phyloP scores from a whole-genome alignment of 2,888 invertebrate genomes.

The Agrotis clavis region DNA sequence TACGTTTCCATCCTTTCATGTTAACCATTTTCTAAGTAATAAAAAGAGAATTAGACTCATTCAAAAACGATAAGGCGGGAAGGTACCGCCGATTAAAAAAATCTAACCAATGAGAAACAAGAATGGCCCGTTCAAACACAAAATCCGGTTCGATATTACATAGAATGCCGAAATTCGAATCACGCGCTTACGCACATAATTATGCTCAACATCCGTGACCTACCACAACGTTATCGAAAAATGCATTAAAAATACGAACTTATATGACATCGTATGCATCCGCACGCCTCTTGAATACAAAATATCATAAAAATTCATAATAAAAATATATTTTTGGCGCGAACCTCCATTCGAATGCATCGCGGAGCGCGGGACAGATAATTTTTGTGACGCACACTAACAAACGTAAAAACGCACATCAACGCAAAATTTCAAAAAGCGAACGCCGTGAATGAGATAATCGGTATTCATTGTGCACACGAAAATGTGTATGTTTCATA shows the following conservation, averaged over 20 bases:
- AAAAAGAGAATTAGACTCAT: constrained; percentile 23
- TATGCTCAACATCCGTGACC: constrained; percentile 76
- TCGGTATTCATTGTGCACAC: constrained; percentile 89
- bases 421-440: constrained; percentile 83
- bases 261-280: constrained; percentile 66
- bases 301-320: constrained; percentile 80
- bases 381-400: constrained; percentile 85
- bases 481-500: constrained; percentile 80
- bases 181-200: constrained; percentile 74
- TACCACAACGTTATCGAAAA: constrained; percentile 81
- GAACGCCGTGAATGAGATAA: constrained; percentile 84
- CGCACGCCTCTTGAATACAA: constrained; percentile 72
- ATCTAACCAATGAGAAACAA: constrained; percentile 67
- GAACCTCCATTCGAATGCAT: constrained; percentile 80
- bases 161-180: constrained; percentile 83
- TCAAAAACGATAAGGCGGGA: constrained; percentile 36
- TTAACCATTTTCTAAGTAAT: constrained; percentile 17
- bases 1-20: constrained; percentile 5
- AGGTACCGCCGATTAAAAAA: constrained; percentile 38
- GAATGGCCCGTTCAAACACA: constrained; percentile 39
- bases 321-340: constrained; percentile 80
- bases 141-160: constrained; percentile 81
- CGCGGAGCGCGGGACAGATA: constrained; percentile 80
- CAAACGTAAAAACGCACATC: constrained; percentile 76
- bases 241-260: constrained; percentile 72